phyloP scores from a whole-genome alignment of 53 echinoderm and acorn worm genomes.

The Zoroaster sp. region DNA sequence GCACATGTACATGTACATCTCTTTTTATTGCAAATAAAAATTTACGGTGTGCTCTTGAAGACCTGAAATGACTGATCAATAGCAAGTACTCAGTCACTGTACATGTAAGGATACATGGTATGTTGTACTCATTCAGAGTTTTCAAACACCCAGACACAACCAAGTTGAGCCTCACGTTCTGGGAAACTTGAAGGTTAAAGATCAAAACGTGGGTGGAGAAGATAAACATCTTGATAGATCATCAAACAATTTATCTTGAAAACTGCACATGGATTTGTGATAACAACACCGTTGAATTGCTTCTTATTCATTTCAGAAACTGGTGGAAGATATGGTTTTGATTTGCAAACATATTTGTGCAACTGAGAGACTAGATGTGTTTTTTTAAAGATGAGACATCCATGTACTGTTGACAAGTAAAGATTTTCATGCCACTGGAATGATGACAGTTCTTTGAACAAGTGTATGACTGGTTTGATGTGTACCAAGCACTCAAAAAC shows the following conservation, averaged over 20 bases:
- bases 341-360: neutral
- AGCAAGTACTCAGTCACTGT: no score
- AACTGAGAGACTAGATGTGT: neutral
- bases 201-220: neutral
- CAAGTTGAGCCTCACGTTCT: neutral
- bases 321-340: neutral
- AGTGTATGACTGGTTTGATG: no score
- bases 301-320: neutral
- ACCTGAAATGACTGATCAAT: no score
- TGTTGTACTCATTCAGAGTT: neutral
- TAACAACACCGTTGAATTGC: neutral
- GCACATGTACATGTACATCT: no score
- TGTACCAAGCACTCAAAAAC: no score
- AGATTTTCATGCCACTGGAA: neutral
- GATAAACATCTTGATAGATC: neutral
- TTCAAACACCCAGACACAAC: neutral
- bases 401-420: neutral
- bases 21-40: no score
- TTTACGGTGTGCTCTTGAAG: no score
- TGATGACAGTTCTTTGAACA: no score
- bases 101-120: no score
- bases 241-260: neutral
- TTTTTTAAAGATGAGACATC: neutral
- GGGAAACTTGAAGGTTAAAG: neutral
- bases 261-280: neutral